These are phyloP conservation scores for Paracanthobrama guichenoti DNA, from an alignment of 2,113 vertebrate genomes.

Conservation along the genomic window DNA sequence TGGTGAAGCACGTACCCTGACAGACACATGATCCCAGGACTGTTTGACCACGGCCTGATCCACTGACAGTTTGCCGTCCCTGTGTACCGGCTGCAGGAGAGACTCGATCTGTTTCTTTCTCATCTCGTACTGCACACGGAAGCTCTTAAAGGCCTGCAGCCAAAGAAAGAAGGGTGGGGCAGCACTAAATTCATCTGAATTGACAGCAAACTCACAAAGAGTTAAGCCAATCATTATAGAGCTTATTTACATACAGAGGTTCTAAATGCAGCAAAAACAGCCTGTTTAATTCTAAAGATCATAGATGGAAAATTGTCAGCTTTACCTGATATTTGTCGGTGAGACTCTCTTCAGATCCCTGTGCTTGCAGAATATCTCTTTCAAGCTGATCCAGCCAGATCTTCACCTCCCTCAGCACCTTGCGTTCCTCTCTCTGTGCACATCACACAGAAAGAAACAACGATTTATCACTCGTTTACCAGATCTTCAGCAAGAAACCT, in stretches of 20 bases:
- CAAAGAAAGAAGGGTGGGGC: background rate
- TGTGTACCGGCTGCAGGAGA: conserved; percentile 82
- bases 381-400: conserved; percentile 95
- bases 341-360: conserved; percentile 83
- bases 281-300: background rate
- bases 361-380: conserved; percentile 87
- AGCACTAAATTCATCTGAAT: background rate
- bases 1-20: conserved; percentile 77
- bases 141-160: conserved; percentile 87
- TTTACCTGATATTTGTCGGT: conserved; percentile 93
- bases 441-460: background rate
- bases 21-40: conserved; percentile 89
- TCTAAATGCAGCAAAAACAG: background rate
- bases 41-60: conserved; percentile 95
- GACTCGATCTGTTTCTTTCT: conserved; percentile 89
- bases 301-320: background rate
- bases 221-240: background rate
- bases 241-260: background rate
- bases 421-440: conserved; percentile 86
- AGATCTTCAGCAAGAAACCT: background rate
- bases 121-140: conserved; percentile 89
- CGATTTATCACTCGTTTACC: background rate
- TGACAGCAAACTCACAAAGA: background rate
- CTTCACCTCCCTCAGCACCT: conserved; percentile 87
- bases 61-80: conserved; percentile 91